phyloP scores from a whole-genome alignment of 2,797 vertebrate genomes.

The Cryptoprocta ferox region DNA sequence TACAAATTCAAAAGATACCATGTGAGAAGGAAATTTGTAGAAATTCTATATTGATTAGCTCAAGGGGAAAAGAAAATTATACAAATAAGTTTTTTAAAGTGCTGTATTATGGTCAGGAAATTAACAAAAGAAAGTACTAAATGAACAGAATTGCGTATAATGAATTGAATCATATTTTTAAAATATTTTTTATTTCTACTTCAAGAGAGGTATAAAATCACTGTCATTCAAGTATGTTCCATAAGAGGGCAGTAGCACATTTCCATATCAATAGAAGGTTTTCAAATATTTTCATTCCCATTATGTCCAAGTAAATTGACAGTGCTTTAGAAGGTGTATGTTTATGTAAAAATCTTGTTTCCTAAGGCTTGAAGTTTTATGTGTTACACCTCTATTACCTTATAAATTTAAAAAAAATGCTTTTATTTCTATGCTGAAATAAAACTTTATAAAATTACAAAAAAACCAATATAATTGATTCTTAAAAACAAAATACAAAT shows the following conservation, averaged over 20 bases:
- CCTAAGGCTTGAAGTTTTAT: background rate
- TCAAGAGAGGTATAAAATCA: background rate
- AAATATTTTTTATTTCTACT: background rate
- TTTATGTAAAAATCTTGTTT: conserved; percentile 14
- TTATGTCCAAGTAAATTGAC: background rate
- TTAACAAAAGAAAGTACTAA: background rate
- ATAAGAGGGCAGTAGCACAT: conserved; percentile 81
- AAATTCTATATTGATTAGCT: background rate
- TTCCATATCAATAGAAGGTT: background rate
- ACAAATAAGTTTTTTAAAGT: background rate
- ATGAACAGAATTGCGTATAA: background rate
- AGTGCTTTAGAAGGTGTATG: background rate
- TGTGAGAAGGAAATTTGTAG: background rate
- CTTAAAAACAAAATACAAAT: conserved; percentile 28
- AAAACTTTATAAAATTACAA: background rate
- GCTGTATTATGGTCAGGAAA: background rate
- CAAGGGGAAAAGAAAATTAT: background rate
- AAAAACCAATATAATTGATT: background rate
- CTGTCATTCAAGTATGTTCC: conserved; percentile 59
- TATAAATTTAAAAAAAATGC: background rate
- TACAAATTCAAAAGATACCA: background rate
- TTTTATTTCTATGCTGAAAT: conserved; percentile 4
- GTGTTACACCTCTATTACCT: background rate
- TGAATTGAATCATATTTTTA: background rate
- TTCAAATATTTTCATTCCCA: background rate